phyloP scores from a whole-genome alignment of 2,113 vertebrate species.

The Brachirus orientalis region DNA sequence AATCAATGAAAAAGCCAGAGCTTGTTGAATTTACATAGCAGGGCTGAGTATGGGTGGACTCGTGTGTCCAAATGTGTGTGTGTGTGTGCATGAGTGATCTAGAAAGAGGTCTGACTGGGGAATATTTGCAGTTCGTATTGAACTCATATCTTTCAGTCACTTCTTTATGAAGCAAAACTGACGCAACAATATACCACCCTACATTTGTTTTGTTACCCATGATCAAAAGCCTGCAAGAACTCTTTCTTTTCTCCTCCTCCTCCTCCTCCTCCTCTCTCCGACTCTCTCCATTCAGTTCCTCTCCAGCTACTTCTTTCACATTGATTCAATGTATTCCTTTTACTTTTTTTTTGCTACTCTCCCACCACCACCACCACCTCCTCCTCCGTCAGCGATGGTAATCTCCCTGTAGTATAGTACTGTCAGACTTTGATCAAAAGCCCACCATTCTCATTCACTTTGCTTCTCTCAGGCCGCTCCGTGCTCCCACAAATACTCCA shows the following conservation, averaged over 20 bases:
- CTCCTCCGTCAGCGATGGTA: constrained; percentile 38
- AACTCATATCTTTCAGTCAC: constrained; percentile 49
- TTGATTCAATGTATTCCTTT: constrained; percentile 43
- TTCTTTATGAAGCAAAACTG: constrained; percentile 63
- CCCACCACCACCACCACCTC: background rate
- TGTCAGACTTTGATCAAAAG: constrained; percentile 67
- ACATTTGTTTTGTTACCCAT: constrained; percentile 49
- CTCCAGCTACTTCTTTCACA: constrained; percentile 17
- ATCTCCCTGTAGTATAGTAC: constrained; percentile 46
- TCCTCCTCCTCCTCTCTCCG: constrained; percentile 11
- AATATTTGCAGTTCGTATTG: constrained; percentile 44
- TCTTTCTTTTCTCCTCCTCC: constrained; percentile 33
- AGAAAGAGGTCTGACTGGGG: constrained; percentile 15
- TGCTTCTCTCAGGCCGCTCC: constrained; percentile 28
- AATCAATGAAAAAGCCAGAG: constrained; percentile 45
- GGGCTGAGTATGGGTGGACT: constrained; percentile 13
- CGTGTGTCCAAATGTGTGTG: background rate
- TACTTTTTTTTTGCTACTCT: constrained; percentile 6
- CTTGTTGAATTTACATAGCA: constrained; percentile 39
- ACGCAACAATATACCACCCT: constrained; percentile 51
- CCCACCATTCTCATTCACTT: constrained; percentile 37
- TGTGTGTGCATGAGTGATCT: background rate
- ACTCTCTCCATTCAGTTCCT: background rate
- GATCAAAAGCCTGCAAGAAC: constrained; percentile 52
- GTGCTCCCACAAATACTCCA: constrained; percentile 38